Evolutionary conservation across 2,113 vertebrate species (phyloP).

Genomic region (Pionites leucogaster): DNA sequence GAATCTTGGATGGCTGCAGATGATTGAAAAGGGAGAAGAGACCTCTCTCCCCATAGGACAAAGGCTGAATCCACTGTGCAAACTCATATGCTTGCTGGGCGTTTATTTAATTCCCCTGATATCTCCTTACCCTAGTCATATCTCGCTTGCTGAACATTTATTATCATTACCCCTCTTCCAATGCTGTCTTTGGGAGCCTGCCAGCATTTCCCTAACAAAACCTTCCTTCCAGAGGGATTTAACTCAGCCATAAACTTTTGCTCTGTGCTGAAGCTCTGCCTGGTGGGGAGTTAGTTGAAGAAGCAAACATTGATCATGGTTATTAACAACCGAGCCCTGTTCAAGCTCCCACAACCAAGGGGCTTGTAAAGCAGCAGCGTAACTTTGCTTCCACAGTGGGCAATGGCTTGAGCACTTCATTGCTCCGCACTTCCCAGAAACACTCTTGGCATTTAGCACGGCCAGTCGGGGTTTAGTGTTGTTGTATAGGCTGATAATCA

Average conservation of each 20-base stretch:
- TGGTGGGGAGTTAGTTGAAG: constrained; percentile 13
- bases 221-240: constrained; percentile 30
- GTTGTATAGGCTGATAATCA: not conserved
- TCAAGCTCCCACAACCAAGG: not conserved
- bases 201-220: constrained; percentile 59
- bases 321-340: not conserved
- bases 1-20: constrained; percentile 28
- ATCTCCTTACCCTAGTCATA: not conserved
- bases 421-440: not conserved
- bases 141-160: constrained; percentile 31
- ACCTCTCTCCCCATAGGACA: not conserved
- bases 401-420: not conserved
- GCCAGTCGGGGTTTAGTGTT: not conserved
- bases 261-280: constrained; percentile 34
- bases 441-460: not conserved
- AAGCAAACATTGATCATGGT: constrained; percentile 36
- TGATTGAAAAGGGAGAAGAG: constrained; percentile 6
- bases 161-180: constrained; percentile 44
- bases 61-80: constrained; percentile 23
- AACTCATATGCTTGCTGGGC: constrained; percentile 26
- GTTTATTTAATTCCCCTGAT: constrained; percentile 36
- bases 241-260: constrained; percentile 39
- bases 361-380: constrained; percentile 3
- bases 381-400: not conserved
- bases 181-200: constrained; percentile 47